Base-by-base conservation (phyloP, 2,888 invertebrate genomes). In the Euzetes globulus region DNA sequence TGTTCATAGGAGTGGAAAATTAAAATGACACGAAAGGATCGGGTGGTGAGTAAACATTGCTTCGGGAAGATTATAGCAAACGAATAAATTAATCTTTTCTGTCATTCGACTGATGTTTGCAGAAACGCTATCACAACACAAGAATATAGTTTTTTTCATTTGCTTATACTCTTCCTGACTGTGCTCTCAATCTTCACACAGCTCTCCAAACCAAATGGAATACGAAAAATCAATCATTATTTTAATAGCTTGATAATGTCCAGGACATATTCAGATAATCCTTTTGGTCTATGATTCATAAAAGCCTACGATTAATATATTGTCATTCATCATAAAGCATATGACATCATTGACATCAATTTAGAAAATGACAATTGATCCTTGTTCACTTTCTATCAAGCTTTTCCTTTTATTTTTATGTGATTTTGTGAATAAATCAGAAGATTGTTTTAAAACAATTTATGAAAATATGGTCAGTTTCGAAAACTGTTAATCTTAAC, bases 1-100 rank as follows among this genome's bases (percentile, higher is more conserved):
- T 60, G 29, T 60, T 29, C 27, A 25, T 60, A 27, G 27, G 3
- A 25, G 27, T 60, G 60, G 60, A 60, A 60, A 60, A 60, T 60
- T 60, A 29, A 60, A 60, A 60, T 60, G 25, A 60, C 60, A 60
- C 60, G n/a, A 60, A 27, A 60, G 60, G 4, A 25, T 6, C 60
- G 60, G 27, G 6, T 19, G 11, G 13, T 27, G 60, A 60, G 60
- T 29, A 60, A 60, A 60, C 60, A 60, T 60, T 60, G 60, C 60
- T 29, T 25, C 25, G 60, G 52, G 27, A 60, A 60, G 60, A 60
- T 60, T 60, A 60, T 60, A 11, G 27, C 1, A 27, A 29, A 60
- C 25, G 60, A 60, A 60, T 60, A 60, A 60, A 60, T 60, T 60
- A 60, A 60, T 60, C 60, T 60, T 60, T 60, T 60, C 60, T 60